Conservation (phyloP, 2,113 vertebrate genomes). For the Leucopsar rothschildi region DNA sequence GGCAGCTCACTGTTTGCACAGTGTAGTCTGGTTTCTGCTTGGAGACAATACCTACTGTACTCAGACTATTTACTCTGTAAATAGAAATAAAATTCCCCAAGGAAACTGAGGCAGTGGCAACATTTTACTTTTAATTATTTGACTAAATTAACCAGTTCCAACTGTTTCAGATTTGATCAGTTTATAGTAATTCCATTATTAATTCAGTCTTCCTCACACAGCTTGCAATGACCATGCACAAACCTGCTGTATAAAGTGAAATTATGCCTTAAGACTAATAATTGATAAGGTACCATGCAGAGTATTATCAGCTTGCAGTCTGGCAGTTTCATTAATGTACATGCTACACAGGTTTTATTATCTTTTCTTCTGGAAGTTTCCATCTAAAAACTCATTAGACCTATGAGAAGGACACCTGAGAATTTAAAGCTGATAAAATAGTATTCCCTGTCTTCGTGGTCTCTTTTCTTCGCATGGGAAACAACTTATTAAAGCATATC, state of each 20-base stretch:
- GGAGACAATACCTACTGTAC: neutral
- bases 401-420: neutral
- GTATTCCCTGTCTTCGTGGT: neutral
- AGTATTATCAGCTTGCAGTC: neutral
- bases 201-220: neutral
- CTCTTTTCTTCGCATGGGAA: neutral
- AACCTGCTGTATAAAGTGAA: neutral
- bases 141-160: neutral
- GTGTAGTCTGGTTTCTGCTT: slow-evolving; percentile 1
- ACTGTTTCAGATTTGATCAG: neutral
- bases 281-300: neutral
- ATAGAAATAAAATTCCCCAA: slow-evolving; percentile 29
- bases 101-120: neutral
- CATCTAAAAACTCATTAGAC: neutral
- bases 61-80: neutral
- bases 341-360: neutral
- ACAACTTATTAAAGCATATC: neutral
- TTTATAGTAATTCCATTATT: neutral
- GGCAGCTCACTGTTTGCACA: slow-evolving; percentile 3
- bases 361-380: neutral
- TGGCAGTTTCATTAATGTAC: neutral
- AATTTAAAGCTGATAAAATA: neutral
- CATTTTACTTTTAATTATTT: neutral
- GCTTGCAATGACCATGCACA: neutral
- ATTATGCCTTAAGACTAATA: neutral